A percentile compares a stretch with the other conserved stretches of the same genome.
Evolutionary conservation across 2,888 invertebrate genomes (phyloP).

Genomic region (Lithophane ornitopus): DNA sequence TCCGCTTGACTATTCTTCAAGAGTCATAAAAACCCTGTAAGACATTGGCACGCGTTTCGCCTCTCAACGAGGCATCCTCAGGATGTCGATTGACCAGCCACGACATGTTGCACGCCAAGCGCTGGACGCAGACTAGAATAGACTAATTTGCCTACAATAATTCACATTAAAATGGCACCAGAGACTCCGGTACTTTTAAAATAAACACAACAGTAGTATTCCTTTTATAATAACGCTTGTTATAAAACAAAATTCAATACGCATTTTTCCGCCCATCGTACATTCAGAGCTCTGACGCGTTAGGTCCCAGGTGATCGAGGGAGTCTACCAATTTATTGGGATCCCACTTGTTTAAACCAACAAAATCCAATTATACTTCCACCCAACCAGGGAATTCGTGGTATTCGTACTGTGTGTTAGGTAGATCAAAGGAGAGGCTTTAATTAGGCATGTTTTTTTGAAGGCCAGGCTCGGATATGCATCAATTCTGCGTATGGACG

Average conservation of each 20-base stretch:
- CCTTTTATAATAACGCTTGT: neutral
- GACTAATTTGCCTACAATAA: neutral
- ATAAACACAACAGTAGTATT: neutral
- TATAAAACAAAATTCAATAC: conserved; percentile 25
- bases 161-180: neutral
- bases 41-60: too few species aligned
- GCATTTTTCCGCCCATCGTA: conserved; percentile 1
- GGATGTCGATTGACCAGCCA: too few species aligned
- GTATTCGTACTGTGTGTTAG: neutral
- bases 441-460: neutral
- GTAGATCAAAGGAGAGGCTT: conserved; percentile 26
- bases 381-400: conserved; percentile 24
- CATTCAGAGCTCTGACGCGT: conserved; percentile 2
- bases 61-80: too few species aligned
- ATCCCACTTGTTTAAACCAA: conserved; percentile 43
- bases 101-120: too few species aligned
- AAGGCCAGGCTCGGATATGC: neutral
- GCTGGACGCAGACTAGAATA: too few species aligned
- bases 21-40: too few species aligned
- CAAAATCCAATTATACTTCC: conserved; percentile 55
- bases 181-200: neutral
- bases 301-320: conserved; percentile 53
- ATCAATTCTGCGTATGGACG: neutral
- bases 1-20: too few species aligned
- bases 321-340: conserved; percentile 51